Conservation (phyloP, 2,797 vertebrate species). For the Crocodylus rhombifer region DNA sequence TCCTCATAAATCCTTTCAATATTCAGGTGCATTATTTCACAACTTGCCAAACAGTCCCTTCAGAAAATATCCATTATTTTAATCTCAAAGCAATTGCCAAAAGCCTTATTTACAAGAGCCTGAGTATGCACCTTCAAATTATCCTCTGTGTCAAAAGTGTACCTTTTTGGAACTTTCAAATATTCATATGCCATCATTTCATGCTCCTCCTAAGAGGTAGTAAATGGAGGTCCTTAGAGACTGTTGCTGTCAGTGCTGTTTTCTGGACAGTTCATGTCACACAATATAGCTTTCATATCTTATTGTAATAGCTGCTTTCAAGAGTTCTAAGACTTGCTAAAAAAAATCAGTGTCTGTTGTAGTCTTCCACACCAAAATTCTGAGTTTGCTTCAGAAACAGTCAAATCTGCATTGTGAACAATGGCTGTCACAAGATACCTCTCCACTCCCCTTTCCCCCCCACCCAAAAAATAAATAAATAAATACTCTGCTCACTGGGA, state of each 20-base stretch:
- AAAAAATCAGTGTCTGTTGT: not conserved
- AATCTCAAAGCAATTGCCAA: not conserved
- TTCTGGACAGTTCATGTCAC: constrained; percentile 37
- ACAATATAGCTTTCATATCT: constrained; percentile 46
- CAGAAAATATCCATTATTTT: not conserved
- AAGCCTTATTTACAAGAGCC: not conserved
- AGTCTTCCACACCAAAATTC: too few relatives aligned
- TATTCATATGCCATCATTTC: not conserved
- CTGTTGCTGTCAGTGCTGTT: constrained; percentile 15
- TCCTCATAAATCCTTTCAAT: constrained; percentile 1
- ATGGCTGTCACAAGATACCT: not conserved
- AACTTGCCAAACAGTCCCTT: not conserved
- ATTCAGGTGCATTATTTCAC: not conserved
- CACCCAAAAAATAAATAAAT: too few relatives aligned
- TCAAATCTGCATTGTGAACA: not conserved
- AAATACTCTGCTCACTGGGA: too few relatives aligned
- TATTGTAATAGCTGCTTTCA: constrained; percentile 11
- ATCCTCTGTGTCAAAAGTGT: not conserved
- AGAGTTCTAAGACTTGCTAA: constrained; percentile 27
- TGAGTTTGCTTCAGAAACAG: too few relatives aligned
- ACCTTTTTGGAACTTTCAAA: not conserved
- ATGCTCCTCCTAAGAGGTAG: not conserved
- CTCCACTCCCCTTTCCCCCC: too few relatives aligned
- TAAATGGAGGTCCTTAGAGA: not conserved
- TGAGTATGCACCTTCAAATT: not conserved